Conservation (phyloP, 2,888 invertebrate species). For the Junonia oenone region DNA sequence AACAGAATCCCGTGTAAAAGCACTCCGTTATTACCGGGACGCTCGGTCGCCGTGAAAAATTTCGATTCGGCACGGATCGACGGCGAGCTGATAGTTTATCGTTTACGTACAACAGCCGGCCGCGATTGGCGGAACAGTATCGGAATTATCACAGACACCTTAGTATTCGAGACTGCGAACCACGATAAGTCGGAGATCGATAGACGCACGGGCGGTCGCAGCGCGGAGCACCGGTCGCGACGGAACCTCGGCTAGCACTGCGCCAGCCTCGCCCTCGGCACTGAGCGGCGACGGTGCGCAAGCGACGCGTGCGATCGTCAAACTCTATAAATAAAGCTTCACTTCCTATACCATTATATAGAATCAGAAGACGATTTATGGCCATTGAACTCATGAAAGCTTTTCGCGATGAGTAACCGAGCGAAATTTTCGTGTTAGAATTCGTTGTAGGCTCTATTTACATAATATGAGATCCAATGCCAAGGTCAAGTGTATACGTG, state of each 20-base stretch:
- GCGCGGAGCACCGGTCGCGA: conserved; percentile 49
- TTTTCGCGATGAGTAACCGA: conserved; percentile 54
- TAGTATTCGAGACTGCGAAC: conserved; percentile 48
- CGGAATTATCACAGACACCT: conserved; percentile 65
- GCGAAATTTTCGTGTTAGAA: conserved; percentile 35
- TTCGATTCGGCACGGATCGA: conserved; percentile 52
- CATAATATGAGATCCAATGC: conserved; percentile 37
- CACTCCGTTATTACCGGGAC: conserved; percentile 52
- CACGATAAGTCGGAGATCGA: conserved; percentile 38
- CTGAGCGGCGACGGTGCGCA: conserved; percentile 35
- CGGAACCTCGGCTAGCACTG: conserved; percentile 49
- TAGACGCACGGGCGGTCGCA: conserved; percentile 28
- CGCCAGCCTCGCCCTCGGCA: conserved; percentile 39
- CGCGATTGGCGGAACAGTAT: conserved; percentile 62
- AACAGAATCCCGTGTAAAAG: conserved; percentile 51
- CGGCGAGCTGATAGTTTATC: conserved; percentile 46
- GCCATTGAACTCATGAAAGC: conserved; percentile 70
- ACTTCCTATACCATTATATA: conserved; percentile 63
- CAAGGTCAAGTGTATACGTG: conserved; percentile 40
- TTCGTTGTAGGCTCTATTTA: conserved; percentile 32
- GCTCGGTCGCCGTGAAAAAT: conserved; percentile 49
- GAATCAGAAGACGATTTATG: conserved; percentile 70
- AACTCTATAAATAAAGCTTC: conserved; percentile 69
- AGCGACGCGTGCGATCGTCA: conserved; percentile 46
- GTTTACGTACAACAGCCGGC: conserved; percentile 44